phyloP scores from a whole-genome alignment of 1,140 invertebrate genomes.

The Diabrotica undecimpunctata region DNA sequence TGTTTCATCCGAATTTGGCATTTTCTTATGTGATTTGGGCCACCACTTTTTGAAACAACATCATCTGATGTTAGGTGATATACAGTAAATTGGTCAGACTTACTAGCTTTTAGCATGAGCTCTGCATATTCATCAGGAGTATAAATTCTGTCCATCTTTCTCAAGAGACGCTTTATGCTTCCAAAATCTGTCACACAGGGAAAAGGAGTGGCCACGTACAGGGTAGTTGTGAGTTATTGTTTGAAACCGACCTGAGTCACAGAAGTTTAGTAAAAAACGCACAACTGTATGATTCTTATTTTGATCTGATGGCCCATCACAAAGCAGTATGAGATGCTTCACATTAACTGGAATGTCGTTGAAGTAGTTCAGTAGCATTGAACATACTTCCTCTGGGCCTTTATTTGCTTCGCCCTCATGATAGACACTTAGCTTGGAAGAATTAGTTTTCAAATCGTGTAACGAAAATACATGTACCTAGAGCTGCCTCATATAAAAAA shows the following conservation, averaged over 20 bases:
- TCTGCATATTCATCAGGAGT: not conserved
- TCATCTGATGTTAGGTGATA: not conserved
- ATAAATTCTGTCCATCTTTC: not conserved
- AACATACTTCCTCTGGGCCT: too few species aligned
- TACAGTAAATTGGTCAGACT: not conserved
- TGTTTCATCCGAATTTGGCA: conserved; percentile 3
- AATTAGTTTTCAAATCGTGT: too few species aligned
- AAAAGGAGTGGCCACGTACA: too few species aligned
- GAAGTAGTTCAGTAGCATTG: not conserved
- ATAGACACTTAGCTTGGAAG: too few species aligned
- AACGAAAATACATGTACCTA: too few species aligned
- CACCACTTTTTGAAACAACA: not conserved
- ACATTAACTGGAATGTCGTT: not conserved
- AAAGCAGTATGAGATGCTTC: not conserved
- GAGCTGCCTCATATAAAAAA: too few species aligned
- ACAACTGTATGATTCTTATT: too few species aligned
- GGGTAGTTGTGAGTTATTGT: too few species aligned
- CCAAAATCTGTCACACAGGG: too few species aligned
- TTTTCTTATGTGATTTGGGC: not conserved
- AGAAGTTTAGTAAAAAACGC: too few species aligned
- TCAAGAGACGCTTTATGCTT: not conserved
- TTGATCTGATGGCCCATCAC: not conserved
- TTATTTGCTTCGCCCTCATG: too few species aligned
- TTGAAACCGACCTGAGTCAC: too few species aligned
- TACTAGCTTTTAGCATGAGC: not conserved